Percentiles rank a stretch among this genome's conserved stretches.
Evolutionary conservation across 1,140 invertebrate genomes (phyloP).

Genomic region (Holotrichia oblita): DNA sequence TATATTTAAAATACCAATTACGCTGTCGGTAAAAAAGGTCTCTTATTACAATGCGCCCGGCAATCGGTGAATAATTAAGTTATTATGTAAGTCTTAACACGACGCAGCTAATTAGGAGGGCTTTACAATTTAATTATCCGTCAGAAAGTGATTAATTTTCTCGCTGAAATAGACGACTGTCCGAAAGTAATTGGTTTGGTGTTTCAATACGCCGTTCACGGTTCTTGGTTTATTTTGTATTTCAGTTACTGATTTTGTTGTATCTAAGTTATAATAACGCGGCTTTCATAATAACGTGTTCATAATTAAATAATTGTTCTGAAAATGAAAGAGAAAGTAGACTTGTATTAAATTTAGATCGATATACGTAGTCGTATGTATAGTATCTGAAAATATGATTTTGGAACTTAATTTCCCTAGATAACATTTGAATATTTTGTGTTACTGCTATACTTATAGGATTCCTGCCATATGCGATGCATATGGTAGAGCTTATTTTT

Average conservation of each 20-base stretch:
- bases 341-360: too few relatives aligned
- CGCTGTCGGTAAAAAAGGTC: neutral
- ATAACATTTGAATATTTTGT: too few relatives aligned
- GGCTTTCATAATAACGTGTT: neutral
- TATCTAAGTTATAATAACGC: neutral
- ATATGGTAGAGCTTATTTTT: too few relatives aligned
- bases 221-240: constrained; percentile 15
- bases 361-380: too few relatives aligned
- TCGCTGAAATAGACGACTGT: constrained; percentile 38
- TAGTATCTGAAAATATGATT: too few relatives aligned
- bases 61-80: constrained; percentile 40
- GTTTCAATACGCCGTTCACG: constrained; percentile 18
- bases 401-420: too few relatives aligned
- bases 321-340: neutral
- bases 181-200: constrained; percentile 43
- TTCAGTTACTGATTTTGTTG: constrained; percentile 11
- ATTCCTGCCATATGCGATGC: too few relatives aligned
- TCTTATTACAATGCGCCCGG: neutral
- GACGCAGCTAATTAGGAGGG: constrained; percentile 45
- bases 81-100: constrained; percentile 44
- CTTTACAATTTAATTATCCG: constrained; percentile 48
- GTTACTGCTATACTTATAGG: too few relatives aligned
- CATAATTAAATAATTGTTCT: neutral
- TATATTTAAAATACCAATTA: constrained; percentile 33
- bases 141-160: constrained; percentile 48